Evolutionary conservation across 2,797 vertebrate genomes (phyloP).

Genomic region (Coluber constrictor): DNA sequence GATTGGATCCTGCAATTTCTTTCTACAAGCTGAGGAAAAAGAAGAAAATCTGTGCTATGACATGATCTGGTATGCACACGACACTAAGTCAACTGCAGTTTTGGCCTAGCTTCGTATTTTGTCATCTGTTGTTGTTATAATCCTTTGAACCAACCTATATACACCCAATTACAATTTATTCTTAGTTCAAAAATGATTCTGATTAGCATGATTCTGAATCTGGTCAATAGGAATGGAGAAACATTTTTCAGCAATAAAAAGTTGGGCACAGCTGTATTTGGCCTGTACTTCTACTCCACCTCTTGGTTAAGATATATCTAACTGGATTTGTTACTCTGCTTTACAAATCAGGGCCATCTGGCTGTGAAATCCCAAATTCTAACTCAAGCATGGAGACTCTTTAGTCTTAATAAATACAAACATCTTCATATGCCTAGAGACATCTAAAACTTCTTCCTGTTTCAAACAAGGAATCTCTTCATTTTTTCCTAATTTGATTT

Average conservation of each 20-base stretch:
- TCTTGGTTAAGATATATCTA: background rate
- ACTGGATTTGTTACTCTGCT: background rate
- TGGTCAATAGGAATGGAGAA: background rate
- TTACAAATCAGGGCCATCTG: background rate
- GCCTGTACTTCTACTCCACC: background rate
- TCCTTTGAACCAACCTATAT: background rate
- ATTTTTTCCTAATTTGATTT: slow-evolving; percentile 26
- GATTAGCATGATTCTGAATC: background rate
- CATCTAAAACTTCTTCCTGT: background rate
- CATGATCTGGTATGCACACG: background rate
- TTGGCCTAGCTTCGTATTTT: background rate
- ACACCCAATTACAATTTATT: background rate
- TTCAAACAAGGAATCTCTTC: background rate
- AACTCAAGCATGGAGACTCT: background rate
- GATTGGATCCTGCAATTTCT: background rate
- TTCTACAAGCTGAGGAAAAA: background rate
- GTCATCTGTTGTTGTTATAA: background rate
- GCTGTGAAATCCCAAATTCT: background rate
- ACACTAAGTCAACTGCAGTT: background rate
- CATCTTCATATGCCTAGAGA: background rate
- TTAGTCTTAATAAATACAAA: background rate
- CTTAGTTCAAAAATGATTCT: background rate
- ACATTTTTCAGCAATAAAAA: background rate
- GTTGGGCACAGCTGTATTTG: background rate
- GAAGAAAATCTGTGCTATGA: background rate